Evolutionary conservation across 2,797 vertebrate genomes (phyloP).

Genomic region (Petrocephalus schoutedeni): DNA sequence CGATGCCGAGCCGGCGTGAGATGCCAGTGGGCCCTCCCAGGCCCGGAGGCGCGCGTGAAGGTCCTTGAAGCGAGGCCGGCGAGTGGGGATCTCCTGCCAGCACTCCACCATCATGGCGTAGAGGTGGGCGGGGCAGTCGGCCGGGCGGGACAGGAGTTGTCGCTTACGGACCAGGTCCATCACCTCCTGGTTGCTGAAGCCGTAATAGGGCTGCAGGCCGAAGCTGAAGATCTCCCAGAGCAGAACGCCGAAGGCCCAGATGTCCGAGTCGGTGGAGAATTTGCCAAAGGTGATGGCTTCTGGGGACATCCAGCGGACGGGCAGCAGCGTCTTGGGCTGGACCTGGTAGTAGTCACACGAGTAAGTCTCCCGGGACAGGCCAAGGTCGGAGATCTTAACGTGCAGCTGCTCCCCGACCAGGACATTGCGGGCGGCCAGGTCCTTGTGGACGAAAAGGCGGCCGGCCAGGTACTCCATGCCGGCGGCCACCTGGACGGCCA

Average conservation of each 20-base stretch:
- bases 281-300: constrained; percentile 92
- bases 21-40: constrained; percentile 85
- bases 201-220: constrained; percentile 91
- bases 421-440: constrained; percentile 90
- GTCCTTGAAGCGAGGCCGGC: constrained; percentile 87
- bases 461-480: constrained; percentile 95
- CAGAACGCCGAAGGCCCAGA: constrained; percentile 95
- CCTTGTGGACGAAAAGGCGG: constrained; percentile 90
- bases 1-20: constrained; percentile 90
- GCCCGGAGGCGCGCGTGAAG: constrained; percentile 81
- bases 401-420: constrained; percentile 93
- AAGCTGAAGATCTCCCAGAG: constrained; percentile 98
- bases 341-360: constrained; percentile 87
- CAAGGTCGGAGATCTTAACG: constrained; percentile 91
- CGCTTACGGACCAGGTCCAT: constrained; percentile 95
- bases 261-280: constrained; percentile 90
- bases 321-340: constrained; percentile 83
- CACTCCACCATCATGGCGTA: constrained; percentile 94
- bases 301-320: constrained; percentile 95
- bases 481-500: constrained; percentile 82
- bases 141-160: constrained; percentile 88
- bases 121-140: constrained; percentile 91
- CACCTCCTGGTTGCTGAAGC: constrained; percentile 96
- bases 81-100: constrained; percentile 89
- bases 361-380: constrained; percentile 90